A percentile compares a stretch with the other conserved stretches of the same genome.
These are phyloP conservation scores for Glaucomys volans DNA, from an alignment of 2,113 vertebrate genomes.

Conservation along the genomic window DNA sequence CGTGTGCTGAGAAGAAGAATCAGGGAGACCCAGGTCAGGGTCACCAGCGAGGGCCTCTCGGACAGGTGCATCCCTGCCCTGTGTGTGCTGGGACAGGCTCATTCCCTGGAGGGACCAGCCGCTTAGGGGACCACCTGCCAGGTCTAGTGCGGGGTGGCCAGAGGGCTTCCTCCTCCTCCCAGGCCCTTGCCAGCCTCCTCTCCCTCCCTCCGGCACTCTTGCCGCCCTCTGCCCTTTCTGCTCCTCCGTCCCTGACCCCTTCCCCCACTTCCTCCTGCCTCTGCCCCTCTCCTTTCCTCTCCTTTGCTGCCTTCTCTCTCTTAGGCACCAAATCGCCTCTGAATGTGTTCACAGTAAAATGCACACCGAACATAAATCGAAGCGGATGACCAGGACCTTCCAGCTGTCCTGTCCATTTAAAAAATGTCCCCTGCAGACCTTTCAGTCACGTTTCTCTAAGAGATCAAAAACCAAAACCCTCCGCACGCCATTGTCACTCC, in stretches of 20 bases:
- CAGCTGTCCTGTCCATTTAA: neutral
- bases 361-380: neutral
- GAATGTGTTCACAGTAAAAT: neutral
- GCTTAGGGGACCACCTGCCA: neutral
- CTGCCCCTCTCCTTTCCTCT: too few relatives aligned
- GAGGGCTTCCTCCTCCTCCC: too few relatives aligned
- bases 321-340: neutral
- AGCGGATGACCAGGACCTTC: neutral
- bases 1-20: neutral
- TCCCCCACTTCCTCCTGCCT: too few relatives aligned
- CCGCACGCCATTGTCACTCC: too few relatives aligned
- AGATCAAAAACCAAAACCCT: neutral
- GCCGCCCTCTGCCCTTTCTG: neutral
- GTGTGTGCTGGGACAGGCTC: accelerated
- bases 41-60: neutral
- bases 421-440: neutral
- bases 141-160: neutral
- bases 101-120: accelerated
- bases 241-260: too few relatives aligned
- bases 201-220: accelerated
- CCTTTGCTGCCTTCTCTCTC: neutral
- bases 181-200: accelerated
- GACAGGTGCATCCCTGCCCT: neutral
- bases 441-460: neutral
- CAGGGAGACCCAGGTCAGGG: too few relatives aligned